A percentile compares a stretch with the other conserved stretches of the same genome.
Conservation (phyloP, 2,113 vertebrate species). For the Odocoileus virginianus region DNA sequence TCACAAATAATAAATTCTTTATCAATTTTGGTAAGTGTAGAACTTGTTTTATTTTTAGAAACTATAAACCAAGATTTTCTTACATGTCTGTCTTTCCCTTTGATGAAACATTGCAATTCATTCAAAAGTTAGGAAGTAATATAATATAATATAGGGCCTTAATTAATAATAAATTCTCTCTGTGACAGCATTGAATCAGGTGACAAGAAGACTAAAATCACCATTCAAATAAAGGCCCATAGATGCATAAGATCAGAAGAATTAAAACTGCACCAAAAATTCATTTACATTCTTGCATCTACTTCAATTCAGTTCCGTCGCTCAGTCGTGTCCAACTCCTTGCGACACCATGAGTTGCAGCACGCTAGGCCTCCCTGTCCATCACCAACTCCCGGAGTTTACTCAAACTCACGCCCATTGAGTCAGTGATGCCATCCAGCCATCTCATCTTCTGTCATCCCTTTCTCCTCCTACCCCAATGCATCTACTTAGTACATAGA, state of each 20-base stretch:
- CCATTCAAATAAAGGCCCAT: slow-evolving; percentile 66
- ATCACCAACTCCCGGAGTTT: too few species aligned
- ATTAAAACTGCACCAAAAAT: slow-evolving; percentile 67
- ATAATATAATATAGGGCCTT: slow-evolving; percentile 71
- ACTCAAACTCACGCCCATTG: too few species aligned
- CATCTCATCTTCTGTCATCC: too few species aligned
- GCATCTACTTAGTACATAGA: neutral
- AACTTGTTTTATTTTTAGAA: slow-evolving; percentile 9
- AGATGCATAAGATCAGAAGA: slow-evolving; percentile 60
- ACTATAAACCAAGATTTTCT: neutral
- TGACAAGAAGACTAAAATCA: slow-evolving; percentile 73
- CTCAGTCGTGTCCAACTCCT: too few species aligned
- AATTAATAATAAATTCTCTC: slow-evolving; percentile 73
- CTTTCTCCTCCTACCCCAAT: too few species aligned
- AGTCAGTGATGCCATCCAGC: too few species aligned
- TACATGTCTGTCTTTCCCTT: slow-evolving; percentile 52
- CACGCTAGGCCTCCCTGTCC: too few species aligned
- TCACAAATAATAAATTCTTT: neutral
- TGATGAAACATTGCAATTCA: slow-evolving; percentile 50
- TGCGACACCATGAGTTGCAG: too few species aligned
- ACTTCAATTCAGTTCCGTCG: neutral
- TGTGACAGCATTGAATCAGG: slow-evolving; percentile 70
- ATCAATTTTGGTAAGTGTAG: neutral
- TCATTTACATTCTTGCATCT: slow-evolving; percentile 46
- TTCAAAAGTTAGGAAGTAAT: slow-evolving; percentile 61